Conservation (phyloP, 2,888 invertebrate species). For the Philonicus albiceps region DNA sequence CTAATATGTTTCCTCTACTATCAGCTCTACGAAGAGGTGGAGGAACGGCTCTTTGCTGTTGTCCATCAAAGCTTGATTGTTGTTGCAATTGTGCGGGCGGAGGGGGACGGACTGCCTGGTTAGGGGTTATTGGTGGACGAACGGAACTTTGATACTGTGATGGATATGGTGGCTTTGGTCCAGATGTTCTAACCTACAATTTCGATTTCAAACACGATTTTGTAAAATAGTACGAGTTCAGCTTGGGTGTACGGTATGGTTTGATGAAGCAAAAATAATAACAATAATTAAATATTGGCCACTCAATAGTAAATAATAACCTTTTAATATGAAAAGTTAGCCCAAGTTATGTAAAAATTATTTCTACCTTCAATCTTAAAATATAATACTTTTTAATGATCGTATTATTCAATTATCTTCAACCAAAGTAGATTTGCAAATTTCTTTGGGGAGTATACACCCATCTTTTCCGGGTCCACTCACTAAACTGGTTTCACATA, state of each 20-base stretch:
- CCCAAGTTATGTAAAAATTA: too few species aligned
- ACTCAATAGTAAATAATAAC: too few species aligned
- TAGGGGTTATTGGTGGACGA: conserved; percentile 55
- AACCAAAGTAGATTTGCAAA: too few species aligned
- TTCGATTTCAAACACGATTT: neutral
- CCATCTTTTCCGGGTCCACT: too few species aligned
- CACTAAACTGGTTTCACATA: too few species aligned
- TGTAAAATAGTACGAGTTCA: neutral
- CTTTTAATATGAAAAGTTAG: too few species aligned
- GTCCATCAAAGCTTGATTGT: conserved; percentile 38
- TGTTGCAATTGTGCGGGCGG: conserved; percentile 53
- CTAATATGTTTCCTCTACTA: conserved; percentile 63
- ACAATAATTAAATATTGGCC: neutral
- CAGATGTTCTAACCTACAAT: conserved; percentile 8
- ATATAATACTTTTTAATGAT: too few species aligned
- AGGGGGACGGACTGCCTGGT: conserved; percentile 55
- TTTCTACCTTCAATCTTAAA: too few species aligned
- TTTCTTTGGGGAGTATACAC: too few species aligned
- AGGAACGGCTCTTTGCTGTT: conserved; percentile 57
- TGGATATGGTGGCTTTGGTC: conserved; percentile 51
- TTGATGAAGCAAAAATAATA: neutral
- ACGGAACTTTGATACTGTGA: conserved; percentile 56
- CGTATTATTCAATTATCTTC: too few species aligned
- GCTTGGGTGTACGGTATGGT: too few species aligned
- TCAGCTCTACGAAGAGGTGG: conserved; percentile 62